These are phyloP conservation scores for Plecturocebus donacophilus DNA, from an alignment of 2,113 vertebrate species.

Conservation along the genomic window DNA sequence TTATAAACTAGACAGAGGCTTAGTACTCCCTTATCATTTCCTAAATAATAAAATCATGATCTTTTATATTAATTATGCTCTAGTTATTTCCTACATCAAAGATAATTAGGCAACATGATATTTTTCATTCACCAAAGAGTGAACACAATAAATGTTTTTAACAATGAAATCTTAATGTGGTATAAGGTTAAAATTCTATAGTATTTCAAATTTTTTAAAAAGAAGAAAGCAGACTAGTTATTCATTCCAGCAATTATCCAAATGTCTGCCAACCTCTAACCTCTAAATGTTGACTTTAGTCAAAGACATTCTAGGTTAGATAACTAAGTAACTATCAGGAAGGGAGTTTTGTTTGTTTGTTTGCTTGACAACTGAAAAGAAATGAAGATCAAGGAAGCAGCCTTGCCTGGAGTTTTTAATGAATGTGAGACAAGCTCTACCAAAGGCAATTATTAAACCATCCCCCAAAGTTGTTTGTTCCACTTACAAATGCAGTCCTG, in stretches of 20 bases:
- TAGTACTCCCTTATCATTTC: slow-evolving; percentile 19
- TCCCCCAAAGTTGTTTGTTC: slow-evolving; percentile 52
- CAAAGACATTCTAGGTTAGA: not conserved
- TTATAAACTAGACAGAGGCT: slow-evolving; percentile 17
- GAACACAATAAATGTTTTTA: slow-evolving; percentile 44
- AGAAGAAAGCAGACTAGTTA: not conserved
- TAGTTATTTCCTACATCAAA: slow-evolving; percentile 59
- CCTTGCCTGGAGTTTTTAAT: slow-evolving; percentile 41
- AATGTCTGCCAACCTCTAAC: not conserved
- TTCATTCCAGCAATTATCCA: not conserved
- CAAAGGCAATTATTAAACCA: slow-evolving; percentile 64
- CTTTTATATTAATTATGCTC: slow-evolving; percentile 43
- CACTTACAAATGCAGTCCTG: not conserved
- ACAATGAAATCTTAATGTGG: not conserved
- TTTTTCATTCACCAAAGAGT: slow-evolving; percentile 54
- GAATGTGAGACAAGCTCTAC: slow-evolving; percentile 51
- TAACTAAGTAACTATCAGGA: not conserved
- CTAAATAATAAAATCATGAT: slow-evolving; percentile 46
- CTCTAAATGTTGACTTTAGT: not conserved
- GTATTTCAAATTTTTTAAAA: slow-evolving; percentile 21
- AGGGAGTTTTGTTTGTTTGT: not conserved
- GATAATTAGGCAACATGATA: slow-evolving; percentile 43
- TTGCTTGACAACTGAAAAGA: slow-evolving; percentile 48
- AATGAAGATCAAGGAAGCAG: slow-evolving; percentile 51
- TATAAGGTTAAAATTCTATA: slow-evolving; percentile 47